Evolutionary conservation across 2,888 invertebrate species (phyloP), one percentile per base, ranked within the genome.

Genomic region (Mesorhabditis belari): DNA sequence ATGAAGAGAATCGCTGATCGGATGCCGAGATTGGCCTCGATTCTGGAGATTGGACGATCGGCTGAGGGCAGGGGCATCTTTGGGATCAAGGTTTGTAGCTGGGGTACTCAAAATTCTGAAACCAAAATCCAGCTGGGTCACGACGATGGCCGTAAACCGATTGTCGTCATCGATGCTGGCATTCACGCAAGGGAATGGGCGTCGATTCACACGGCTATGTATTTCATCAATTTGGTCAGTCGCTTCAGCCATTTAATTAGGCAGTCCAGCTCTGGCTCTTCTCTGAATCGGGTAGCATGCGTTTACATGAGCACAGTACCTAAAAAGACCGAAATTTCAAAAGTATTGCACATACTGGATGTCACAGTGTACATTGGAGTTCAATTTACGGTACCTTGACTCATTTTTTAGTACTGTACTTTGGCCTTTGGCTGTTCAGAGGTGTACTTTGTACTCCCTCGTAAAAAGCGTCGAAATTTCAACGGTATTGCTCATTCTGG

Each of bases 171-270:
- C 53, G 79, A 79, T 62, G 79, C 74, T 26, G 78, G 78, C 53
- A 79, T 78, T 51, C 78, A 78, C 57, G 74, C 77, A 17, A 63
- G 77, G 55, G 71, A 73, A 61, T 77, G 76, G 76, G 68, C 76
- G 1, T 69, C 76, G 0, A 70, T 79, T 19, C 79, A 79, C 60
- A 77, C 79, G 5, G 76, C 69, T 25, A 67, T 71, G 21, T 79
- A 79, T 64, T 76, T 79, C 58, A 77, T 79, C 53, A 74, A 76
- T 54, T 60, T 71, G 59, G 77, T 78, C 25, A 54, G 19, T 17
- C 49, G 23, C n/a, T 58, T 50, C 44, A 26, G 24, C 5, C 23
- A 58, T 53, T 17, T 19, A 60, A 9, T 60, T n/a, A n/a, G n/a
- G 23, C 19, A 26, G 24, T 5, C 25, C 28, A 24, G 12, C 24